Base-by-base conservation (phyloP, 2,888 invertebrate genomes). In the Nomada ferruginata region DNA sequence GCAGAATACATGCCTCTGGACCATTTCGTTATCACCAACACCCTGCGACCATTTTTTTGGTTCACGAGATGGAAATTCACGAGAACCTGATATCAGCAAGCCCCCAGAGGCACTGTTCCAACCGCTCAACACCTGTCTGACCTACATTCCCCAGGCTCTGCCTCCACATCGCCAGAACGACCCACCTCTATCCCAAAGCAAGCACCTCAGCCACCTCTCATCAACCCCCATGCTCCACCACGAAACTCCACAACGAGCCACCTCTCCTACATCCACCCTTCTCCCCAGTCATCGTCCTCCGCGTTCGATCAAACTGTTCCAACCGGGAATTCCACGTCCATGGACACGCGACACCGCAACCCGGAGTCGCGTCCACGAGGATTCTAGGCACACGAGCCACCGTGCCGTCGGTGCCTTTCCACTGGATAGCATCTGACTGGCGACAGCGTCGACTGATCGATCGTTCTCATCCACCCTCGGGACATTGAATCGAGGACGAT, bases 391-490 rank as follows among this genome's bases (percentile, higher is more conserved):
- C 59, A 71, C 29, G 36, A 29, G 59, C 1, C 15, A n/a, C 26
- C 20, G 20, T 13, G 53, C 23, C 65, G 60, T 55, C 53, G 77
- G 78, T 86, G 82, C 71, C 82, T 83, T 84, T 83, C 82, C 82
- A 86, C 66, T 29, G 57, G 73, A 71, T 63, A 61, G 63, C 65
- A 77, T 66, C 80, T 55, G 75, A 78, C 69, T 68, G 57, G 79
- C 59, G 69, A 52, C 55, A 55, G 26, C 57, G 76, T 44, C 86
- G 80, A 7, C 47, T 50, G 70, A 86, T 86, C 86, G 86, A 86
- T 86, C 80, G 83, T 71, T 79, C 76, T 71, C 79, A 74, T 50
- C 76, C 78, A 64, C 74, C 85, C 72, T 71, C 73, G 75, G 72
- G 76, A 74, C 70, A 71, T 15, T 52, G 59, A 65, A 78, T 72